A percentile compares a stretch with the other conserved stretches of the same genome.
phyloP scores from a whole-genome alignment of 1,140 invertebrate genomes.

The Ruditapes philippinarum region DNA sequence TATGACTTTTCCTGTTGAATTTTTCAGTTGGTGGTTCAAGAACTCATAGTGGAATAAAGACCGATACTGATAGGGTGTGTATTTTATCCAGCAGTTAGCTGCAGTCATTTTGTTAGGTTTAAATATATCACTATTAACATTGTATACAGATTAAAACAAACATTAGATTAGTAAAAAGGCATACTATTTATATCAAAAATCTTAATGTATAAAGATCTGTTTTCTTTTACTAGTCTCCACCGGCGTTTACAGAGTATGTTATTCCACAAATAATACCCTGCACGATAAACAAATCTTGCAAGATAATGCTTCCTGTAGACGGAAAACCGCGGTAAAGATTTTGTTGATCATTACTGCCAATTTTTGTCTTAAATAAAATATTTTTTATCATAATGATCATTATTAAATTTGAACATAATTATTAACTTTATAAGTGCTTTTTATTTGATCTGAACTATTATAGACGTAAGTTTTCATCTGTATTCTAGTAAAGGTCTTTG shows the following conservation, averaged over 20 bases:
- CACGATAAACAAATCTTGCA: background rate
- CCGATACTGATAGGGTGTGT: background rate
- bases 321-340: background rate
- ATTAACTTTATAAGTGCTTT: no score
- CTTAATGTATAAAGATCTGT: background rate
- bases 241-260: slow-evolving; percentile 13
- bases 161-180: background rate
- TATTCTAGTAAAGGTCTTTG: no score
- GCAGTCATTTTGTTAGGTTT: background rate
- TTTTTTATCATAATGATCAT: no score
- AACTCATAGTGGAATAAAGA: background rate
- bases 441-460: no score
- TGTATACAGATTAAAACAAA: background rate
- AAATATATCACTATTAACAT: background rate
- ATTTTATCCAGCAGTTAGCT: no score
- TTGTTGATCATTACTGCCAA: no score
- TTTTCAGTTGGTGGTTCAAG: background rate
- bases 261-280: slow-evolving; percentile 15
- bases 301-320: background rate
- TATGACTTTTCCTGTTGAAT: background rate
- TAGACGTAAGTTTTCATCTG: no score
- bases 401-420: no score
- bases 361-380: no score
- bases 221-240: background rate
- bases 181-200: background rate